phyloP scores from a whole-genome alignment of 2,888 invertebrate genomes.

The Xestia ashworthii region DNA sequence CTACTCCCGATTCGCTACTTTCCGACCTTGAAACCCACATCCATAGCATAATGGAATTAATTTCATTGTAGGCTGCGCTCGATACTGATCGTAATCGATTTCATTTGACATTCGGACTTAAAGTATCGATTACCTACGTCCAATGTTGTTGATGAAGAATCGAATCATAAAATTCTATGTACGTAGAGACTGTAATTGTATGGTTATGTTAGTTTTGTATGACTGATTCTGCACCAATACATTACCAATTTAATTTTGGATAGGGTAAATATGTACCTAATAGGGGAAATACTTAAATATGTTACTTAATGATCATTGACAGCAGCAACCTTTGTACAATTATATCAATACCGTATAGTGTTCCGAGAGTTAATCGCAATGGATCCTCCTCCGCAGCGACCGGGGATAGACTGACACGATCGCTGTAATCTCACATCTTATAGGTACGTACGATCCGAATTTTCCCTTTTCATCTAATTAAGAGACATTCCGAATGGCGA shows the following conservation, averaged over 20 bases:
- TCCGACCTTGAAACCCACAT: slow-evolving; percentile 50
- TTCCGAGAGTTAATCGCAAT: too few relatives aligned
- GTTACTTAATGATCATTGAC: background rate
- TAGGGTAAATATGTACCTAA: background rate
- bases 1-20: slow-evolving; percentile 24
- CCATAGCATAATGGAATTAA: slow-evolving; percentile 17
- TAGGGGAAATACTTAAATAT: background rate
- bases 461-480: too few relatives aligned
- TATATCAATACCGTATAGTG: too few relatives aligned
- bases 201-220: background rate
- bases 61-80: slow-evolving; percentile 15
- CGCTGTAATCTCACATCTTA: too few relatives aligned
- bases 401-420: too few relatives aligned
- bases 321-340: background rate
- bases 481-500: too few relatives aligned
- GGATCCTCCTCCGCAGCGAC: too few relatives aligned
- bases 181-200: background rate
- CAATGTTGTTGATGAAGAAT: slow-evolving; percentile 21
- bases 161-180: background rate
- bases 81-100: slow-evolving; percentile 34
- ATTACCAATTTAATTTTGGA: background rate
- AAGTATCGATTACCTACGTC: slow-evolving; percentile 22
- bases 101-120: slow-evolving; percentile 40
- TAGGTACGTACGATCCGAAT: too few relatives aligned
- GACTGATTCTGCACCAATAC: background rate